Evolutionary conservation across 2,113 vertebrate genomes (phyloP).

Genomic region (Dipodomys ordii): DNA sequence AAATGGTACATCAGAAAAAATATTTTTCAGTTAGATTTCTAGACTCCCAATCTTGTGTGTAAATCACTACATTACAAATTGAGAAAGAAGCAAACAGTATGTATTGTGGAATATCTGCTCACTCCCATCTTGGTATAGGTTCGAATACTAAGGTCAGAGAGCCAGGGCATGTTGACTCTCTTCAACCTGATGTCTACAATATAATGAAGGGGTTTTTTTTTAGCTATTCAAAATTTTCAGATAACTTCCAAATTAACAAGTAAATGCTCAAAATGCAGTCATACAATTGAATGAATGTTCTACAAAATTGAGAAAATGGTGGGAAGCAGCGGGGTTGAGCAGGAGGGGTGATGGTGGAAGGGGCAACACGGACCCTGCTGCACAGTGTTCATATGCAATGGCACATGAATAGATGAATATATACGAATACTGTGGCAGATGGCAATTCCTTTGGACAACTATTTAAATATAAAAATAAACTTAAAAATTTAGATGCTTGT

Average conservation of each 20-base stretch:
- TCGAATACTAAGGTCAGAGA: background rate
- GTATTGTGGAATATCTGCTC: background rate
- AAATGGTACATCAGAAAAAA: slow-evolving; percentile 1
- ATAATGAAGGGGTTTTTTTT: background rate
- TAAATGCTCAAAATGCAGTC: background rate
- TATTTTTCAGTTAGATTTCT: slow-evolving; percentile 13
- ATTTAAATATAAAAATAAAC: no score
- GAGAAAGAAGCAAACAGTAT: background rate
- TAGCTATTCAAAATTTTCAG: background rate
- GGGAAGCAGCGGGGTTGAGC: no score
- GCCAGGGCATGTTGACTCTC: background rate
- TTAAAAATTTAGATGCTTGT: no score
- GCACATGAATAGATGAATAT: no score
- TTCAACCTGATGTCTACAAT: rapidly evolving
- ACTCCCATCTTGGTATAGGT: background rate
- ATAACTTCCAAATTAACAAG: background rate
- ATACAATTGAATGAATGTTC: no score
- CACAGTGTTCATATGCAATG: no score
- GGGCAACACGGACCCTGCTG: no score
- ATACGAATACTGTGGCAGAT: no score
- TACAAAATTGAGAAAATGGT: no score
- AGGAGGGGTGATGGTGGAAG: no score
- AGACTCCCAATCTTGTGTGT: background rate
- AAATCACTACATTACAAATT: background rate
- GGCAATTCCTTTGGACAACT: no score